Percentiles rank a stretch among this genome's conserved stretches.
Evolutionary conservation across 1,140 invertebrate genomes (phyloP).

Genomic region (Apis florea): DNA sequence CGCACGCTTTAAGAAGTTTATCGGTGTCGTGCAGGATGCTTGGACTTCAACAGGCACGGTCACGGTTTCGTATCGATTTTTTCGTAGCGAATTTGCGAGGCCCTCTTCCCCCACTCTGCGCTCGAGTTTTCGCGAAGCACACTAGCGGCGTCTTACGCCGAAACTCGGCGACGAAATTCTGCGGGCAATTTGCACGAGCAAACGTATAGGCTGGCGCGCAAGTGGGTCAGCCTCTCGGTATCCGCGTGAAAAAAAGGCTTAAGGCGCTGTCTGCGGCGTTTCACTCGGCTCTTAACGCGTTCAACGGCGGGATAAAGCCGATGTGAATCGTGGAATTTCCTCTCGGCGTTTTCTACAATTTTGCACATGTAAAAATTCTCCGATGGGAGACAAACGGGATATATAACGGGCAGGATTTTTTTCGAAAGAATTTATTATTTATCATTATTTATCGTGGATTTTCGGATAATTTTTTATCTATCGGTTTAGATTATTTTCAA

Average conservation of each 20-base stretch:
- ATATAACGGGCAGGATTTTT: background rate
- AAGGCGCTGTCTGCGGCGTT: slow-evolving; percentile 54
- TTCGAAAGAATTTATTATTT: background rate
- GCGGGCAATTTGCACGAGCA: slow-evolving; percentile 38
- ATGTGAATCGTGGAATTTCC: background rate
- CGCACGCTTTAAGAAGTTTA: background rate
- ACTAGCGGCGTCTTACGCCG: background rate
- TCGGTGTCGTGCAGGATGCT: background rate
- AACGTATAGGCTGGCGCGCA: slow-evolving; percentile 34
- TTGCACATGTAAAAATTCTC: background rate
- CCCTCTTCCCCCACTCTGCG: background rate
- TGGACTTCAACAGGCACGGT: background rate
- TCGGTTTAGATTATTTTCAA: too few species aligned
- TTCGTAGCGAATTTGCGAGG: background rate
- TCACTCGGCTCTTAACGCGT: slow-evolving; percentile 29
- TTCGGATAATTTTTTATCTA: too few species aligned
- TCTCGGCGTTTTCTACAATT: background rate
- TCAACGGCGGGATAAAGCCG: slow-evolving; percentile 7
- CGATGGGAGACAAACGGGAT: too few species aligned
- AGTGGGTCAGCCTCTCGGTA: slow-evolving; percentile 56
- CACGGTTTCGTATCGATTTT: slow-evolving; percentile 14
- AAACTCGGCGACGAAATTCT: slow-evolving; percentile 36
- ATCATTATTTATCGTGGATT: too few species aligned
- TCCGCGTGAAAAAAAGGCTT: slow-evolving; percentile 44
- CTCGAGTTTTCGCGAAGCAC: background rate